Base-by-base conservation (phyloP, 2,113 vertebrate genomes). In the Galbula dea region DNA sequence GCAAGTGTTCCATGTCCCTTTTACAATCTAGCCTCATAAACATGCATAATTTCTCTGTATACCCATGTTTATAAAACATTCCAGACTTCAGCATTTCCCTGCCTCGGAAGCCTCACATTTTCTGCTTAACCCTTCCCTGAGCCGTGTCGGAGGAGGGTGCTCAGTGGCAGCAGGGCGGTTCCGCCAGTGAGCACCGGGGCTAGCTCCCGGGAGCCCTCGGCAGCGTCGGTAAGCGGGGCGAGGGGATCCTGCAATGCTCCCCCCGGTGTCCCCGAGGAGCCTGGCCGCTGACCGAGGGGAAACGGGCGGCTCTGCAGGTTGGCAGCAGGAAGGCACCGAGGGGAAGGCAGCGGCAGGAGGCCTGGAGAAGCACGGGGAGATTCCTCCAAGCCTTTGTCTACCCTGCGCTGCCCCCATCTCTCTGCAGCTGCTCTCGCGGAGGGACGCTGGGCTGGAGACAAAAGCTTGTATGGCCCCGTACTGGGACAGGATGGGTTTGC, bases 61-160 rank as follows among this genome's bases (percentile, higher is more conserved):
- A n/a, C 4, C 21, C 39, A 2, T 9, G 4, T 66, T 36, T 12
- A 15, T 4, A 5, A 20, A 51, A 3, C 34, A 10, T 6, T 32
- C 36, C 34, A 3, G 7, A 4, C 1, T 5, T 4, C 10, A 36
- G 55, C 27, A 0, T 0, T 27, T 3, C 22, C 43, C 54, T 20
- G 37, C 32, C 19, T 34, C 39, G 2, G 39, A 24, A 54, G 13
- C 37, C 23, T 32, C 16, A 1, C 1, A 7, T 14, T 24, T 9
- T 4, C 36, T 4, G 65, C 46, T 11, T 4, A 0, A 14, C 37
- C 11, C 4, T 15, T 43, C 41, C 41, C 41, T 43, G 41, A 1
- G 5, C 11, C 2, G 39, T 0, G 8, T 46, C 17, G 12, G 39
- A 21, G 59, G 43, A 41, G 36, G 46, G 48, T 4, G 73, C 5